Percentiles rank a stretch among this genome's conserved stretches.
Evolutionary conservation across 2,113 vertebrate species (phyloP).

Genomic region (Ictalurus punctatus): DNA sequence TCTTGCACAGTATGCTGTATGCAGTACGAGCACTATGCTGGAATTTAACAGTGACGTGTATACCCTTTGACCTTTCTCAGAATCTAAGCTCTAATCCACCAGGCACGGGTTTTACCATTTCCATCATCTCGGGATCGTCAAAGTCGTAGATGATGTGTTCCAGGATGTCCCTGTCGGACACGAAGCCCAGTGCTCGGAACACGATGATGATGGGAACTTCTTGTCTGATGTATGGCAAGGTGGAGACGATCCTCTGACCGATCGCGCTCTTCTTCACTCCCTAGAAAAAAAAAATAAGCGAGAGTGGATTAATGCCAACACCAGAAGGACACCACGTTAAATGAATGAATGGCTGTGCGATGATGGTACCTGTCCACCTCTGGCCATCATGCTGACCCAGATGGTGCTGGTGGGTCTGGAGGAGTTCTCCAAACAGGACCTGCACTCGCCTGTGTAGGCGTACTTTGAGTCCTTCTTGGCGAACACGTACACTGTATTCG

Average conservation of each 20-base stretch:
- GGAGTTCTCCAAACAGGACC: slow-evolving; percentile 96
- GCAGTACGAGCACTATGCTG: too few relatives aligned
- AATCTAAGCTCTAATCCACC: background rate
- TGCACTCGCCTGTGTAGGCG: slow-evolving; percentile 94
- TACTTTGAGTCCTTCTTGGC: slow-evolving; percentile 99
- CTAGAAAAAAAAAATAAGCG: slow-evolving; percentile 62
- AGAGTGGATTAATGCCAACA: background rate
- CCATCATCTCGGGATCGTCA: slow-evolving; percentile 99
- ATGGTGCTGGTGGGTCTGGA: slow-evolving; percentile 97
- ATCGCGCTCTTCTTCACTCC: slow-evolving; percentile 98
- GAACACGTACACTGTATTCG: slow-evolving; percentile 98
- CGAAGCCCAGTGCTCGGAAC: slow-evolving; percentile 93
- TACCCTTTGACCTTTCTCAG: background rate
- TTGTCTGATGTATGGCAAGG: slow-evolving; percentile 94
- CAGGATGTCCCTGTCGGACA: slow-evolving; percentile 96
- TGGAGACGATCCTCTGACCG: slow-evolving; percentile 96
- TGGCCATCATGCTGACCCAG: slow-evolving; percentile 99
- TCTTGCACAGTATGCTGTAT: too few relatives aligned
- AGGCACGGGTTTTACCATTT: slow-evolving; percentile 81
- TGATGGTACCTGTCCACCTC: slow-evolving; percentile 88
- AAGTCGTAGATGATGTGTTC: slow-evolving; percentile 99
- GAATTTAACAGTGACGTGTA: background rate
- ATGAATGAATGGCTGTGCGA: background rate
- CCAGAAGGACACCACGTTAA: too few relatives aligned
- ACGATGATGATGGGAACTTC: slow-evolving; percentile 99